Evolutionary conservation across 1,140 invertebrate genomes (phyloP), one percentile per base, ranked within the genome.

Genomic region (Heliconius eleuchia): DNA sequence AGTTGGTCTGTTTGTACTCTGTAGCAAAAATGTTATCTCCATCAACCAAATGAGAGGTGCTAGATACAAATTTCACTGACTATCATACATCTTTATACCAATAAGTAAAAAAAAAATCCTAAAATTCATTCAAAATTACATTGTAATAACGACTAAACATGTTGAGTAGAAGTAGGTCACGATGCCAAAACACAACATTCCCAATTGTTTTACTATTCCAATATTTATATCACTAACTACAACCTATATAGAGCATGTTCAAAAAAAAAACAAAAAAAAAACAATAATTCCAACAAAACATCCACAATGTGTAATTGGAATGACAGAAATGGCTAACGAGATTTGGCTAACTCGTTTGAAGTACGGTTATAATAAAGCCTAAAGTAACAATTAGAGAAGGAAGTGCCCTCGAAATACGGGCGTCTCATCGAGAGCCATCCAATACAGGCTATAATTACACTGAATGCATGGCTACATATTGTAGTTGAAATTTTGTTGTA

Each of bases 301-400:
- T 11, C 23, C 23, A 30, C 60, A 66, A 66, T 66, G 60, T 16
- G 2, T 66, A 66, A 66, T 66, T 66, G 60, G 23, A 66, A 23
- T 30, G 60, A 66, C 27, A 5, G 60, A 66, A 66, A 66, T 66
- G 60, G 60, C 60, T 66, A 66, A 66, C 60, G 60, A 66, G 60
- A 66, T 66, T 66, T 66, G 60, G 60, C 60, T 66, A 66, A 66
- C 60, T 66, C 60, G 60, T 30, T 66, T 66, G 60, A 66, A 66
- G 60, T 2, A 66, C 2, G 27, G 60, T 66, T 27, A 66, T 27
- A 66, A 66, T 66, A 30, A 66, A 66, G 27, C 1, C 60, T 66
- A 66, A 66, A 66, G 60, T 66, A 27, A 66, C 60, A 66, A 66
- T 66, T 66, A 66, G 60, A 30, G 60, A 16, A 66, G 60, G 60